A percentile compares a stretch with the other conserved stretches of the same genome.
These are phyloP conservation scores for Onthophagus taurus DNA, from an alignment of 1,140 invertebrate genomes.

Conservation along the genomic window DNA sequence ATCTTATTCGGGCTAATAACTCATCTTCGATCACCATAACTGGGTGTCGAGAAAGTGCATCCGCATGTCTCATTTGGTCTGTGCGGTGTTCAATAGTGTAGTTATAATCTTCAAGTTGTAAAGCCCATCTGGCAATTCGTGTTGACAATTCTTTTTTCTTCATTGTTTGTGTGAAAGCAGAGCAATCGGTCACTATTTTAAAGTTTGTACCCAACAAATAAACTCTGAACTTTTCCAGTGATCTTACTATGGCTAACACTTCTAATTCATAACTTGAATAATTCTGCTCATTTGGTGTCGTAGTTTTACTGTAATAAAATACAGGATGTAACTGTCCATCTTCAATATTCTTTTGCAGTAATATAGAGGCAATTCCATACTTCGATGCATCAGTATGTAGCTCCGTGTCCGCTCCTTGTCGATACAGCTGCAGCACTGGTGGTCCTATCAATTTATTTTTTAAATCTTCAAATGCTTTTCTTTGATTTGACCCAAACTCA, in stretches of 20 bases:
- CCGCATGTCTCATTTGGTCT: constrained; percentile 22
- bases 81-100: constrained; percentile 19
- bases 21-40: constrained; percentile 34
- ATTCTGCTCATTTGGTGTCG: neutral
- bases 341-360: constrained; percentile 1
- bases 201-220: constrained; percentile 38
- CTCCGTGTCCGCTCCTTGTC: neutral
- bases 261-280: neutral
- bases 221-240: neutral
- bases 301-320: constrained; percentile 1
- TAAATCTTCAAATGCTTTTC: neutral
- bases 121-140: neutral
- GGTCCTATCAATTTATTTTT: neutral
- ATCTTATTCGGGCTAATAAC: constrained; percentile 4
- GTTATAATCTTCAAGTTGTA: constrained; percentile 4
- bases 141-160: constrained; percentile 1
- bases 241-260: neutral
- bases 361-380: neutral
- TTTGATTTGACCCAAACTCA: neutral
- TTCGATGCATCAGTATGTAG: neutral
- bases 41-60: constrained; percentile 20
- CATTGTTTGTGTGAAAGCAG: constrained; percentile 20
- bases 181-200: constrained; percentile 35
- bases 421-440: neutral
- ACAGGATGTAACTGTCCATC: constrained; percentile 12